Evolutionary conservation across 2,113 vertebrate species (phyloP), one percentile per base, ranked within the genome.

Genomic region (Chiloscyllium plagiosum): DNA sequence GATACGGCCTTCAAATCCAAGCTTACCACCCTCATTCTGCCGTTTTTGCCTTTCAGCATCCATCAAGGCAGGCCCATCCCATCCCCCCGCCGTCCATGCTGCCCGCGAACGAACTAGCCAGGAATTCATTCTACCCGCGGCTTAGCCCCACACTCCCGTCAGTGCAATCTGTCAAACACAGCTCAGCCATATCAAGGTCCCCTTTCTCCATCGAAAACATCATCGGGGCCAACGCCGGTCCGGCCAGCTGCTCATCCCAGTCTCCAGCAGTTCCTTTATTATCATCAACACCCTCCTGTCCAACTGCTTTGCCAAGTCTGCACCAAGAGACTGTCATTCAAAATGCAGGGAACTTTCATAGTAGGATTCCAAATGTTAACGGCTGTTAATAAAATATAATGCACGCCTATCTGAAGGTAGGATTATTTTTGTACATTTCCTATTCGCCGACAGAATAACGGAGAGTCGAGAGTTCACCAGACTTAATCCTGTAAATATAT

Each of bases 181-280:
- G 96, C 96, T 97, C 97, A 5, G 97, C 98, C 17, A 97, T 97
- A 96, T 98, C 98, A 96, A 97, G 98, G 13, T 98, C 98, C 0
- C 97, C 99, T 52, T 99, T 99, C 97, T 99, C 98, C 97, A 99
- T 99, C 96, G 99, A 99, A 96, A 99, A 98, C 96, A 98, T 99
- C 97, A 98, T 99, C 96, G 98, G 98, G 0, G 97, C 98, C 93
- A 97, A 98, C 37, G 96, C 98, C 86, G 98, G 97, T 96, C 97
- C 98, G 5, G 96, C 97, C 95, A 96, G 56, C 96, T 98, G 97
- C 96, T 97, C 97, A n/a, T 98, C 98, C 22, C 98, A 98, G 97
- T 98, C 98, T 22, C 98, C 98, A 24, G 97, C 96, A 33, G 97
- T 98, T 42, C 98, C 98, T 7, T 97, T 98, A 4, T 97, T 98